A percentile compares a stretch with the other conserved stretches of the same genome.
phyloP scores from a whole-genome alignment of 2,113 vertebrate species.

The Myodes glareolus region DNA sequence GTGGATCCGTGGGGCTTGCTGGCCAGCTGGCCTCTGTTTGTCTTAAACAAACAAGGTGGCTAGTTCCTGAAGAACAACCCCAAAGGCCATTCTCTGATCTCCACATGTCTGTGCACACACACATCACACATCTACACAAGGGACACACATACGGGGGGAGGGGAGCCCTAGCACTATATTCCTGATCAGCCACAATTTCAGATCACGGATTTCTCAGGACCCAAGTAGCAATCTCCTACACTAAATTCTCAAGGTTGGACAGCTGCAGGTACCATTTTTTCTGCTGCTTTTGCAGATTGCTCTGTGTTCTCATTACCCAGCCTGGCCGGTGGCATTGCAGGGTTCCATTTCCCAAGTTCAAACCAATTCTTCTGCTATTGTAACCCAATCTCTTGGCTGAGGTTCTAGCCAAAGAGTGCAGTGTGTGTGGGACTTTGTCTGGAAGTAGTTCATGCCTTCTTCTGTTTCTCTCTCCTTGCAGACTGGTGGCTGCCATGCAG shows the following conservation, averaged over 20 bases:
- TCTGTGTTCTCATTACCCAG: neutral
- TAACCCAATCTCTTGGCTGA: neutral
- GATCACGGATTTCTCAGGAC: neutral
- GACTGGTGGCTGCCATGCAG: too few relatives aligned
- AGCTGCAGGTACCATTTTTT: neutral
- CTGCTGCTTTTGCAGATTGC: neutral
- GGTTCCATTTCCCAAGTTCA: neutral
- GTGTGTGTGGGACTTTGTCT: neutral
- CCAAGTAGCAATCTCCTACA: neutral
- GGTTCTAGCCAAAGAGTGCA: neutral
- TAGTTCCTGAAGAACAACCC: neutral
- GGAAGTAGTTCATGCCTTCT: neutral
- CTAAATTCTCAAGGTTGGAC: neutral
- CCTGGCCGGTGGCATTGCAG: neutral
- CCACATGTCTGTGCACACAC: neutral
- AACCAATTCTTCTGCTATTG: neutral
- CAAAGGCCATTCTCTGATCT: neutral
- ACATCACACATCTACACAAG: neutral
- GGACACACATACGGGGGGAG: neutral
- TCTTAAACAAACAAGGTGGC: neutral
- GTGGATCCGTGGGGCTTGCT: neutral
- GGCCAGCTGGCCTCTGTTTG: neutral
- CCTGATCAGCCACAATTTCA: neutral
- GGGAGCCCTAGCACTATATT: too few relatives aligned
- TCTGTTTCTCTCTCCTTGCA: neutral